Conservation (phyloP, 2,113 vertebrate species). For the Sterrhoptilus dennistouni region DNA sequence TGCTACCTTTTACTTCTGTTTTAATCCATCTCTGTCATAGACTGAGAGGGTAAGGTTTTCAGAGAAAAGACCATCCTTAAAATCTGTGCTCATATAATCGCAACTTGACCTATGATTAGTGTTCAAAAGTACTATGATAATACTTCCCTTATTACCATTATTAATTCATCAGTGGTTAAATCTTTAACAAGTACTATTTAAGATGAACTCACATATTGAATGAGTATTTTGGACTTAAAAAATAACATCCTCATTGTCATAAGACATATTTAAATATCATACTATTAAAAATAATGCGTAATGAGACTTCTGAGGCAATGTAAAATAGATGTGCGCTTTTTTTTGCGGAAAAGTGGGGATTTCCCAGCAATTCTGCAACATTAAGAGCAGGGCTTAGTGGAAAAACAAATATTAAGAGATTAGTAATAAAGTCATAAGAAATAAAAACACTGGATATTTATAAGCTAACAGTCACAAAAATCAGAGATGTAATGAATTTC, state of each 20-base stretch:
- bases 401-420: conserved; percentile 5
- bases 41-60: not conserved
- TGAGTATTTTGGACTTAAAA: not conserved
- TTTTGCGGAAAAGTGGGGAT: not conserved
- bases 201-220: not conserved
- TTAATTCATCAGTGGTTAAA: not conserved
- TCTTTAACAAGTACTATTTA: not conserved
- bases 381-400: not conserved
- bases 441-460: not conserved
- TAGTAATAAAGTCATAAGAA: not conserved
- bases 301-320: not conserved
- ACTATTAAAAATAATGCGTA: not conserved
- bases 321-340: not conserved
- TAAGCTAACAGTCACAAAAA: conserved; percentile 18
- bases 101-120: not conserved
- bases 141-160: not conserved
- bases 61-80: not conserved
- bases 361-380: not conserved
- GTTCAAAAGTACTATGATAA: not conserved
- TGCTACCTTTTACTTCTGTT: not conserved
- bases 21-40: not conserved
- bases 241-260: not conserved
- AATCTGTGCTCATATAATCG: not conserved
- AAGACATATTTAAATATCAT: not conserved
- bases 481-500: not conserved